Evolutionary conservation across 2,888 invertebrate species (phyloP).

Genomic region (Heliconius ethilla): DNA sequence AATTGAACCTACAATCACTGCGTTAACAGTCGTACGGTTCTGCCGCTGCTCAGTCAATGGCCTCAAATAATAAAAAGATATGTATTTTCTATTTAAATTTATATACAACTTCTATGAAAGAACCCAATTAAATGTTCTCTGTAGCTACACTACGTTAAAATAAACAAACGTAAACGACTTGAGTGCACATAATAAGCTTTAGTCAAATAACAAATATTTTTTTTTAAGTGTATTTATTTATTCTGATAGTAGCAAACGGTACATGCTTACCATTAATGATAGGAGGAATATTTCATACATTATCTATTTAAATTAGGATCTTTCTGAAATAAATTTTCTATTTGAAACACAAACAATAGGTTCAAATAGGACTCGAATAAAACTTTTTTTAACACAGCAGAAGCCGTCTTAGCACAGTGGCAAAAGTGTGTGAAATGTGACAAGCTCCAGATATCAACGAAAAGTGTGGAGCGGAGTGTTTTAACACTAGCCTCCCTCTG

Average conservation of each 20-base stretch:
- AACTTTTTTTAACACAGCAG: neutral
- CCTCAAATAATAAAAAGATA: neutral
- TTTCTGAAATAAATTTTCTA: no score
- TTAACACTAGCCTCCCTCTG: no score
- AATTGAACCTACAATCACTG: neutral
- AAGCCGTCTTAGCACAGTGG: no score
- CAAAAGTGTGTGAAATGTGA: no score
- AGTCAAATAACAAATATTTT: neutral
- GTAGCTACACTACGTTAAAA: neutral
- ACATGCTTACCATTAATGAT: neutral
- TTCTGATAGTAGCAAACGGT: neutral
- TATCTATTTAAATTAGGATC: no score
- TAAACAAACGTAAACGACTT: neutral
- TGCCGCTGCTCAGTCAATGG: no score
- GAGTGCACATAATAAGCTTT: conserved; percentile 1
- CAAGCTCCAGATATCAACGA: no score
- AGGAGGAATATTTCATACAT: neutral
- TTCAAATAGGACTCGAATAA: neutral
- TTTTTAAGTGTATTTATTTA: neutral
- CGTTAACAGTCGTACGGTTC: no score
- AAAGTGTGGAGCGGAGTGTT: no score
- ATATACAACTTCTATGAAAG: neutral
- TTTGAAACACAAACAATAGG: no score
- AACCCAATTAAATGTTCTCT: neutral
- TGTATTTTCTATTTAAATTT: neutral